These are phyloP conservation scores for Psittacula derbiana DNA, from an alignment of 2,797 vertebrate species.

Conservation along the genomic window DNA sequence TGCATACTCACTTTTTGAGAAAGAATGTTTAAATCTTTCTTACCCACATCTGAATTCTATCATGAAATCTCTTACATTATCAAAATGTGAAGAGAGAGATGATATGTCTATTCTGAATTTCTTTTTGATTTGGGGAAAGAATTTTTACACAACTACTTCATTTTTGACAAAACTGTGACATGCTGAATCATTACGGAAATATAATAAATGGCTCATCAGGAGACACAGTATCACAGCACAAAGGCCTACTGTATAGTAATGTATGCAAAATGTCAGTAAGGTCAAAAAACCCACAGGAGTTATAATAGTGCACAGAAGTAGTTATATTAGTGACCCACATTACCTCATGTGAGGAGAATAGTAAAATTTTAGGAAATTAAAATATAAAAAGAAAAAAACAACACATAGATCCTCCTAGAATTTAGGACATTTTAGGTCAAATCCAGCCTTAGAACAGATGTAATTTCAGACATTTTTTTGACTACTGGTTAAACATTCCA, in stretches of 20 bases:
- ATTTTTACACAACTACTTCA: background rate
- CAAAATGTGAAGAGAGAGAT: background rate
- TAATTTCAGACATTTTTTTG: background rate
- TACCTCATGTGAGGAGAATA: background rate
- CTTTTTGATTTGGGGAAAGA: background rate
- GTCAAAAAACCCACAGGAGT: background rate
- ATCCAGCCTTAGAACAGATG: background rate
- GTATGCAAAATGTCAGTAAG: background rate
- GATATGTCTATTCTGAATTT: background rate
- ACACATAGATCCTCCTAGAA: background rate
- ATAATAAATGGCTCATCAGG: background rate
- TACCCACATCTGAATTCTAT: background rate
- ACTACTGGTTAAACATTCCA: background rate
- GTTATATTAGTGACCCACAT: background rate
- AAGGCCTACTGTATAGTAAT: background rate
- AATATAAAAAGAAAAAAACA: background rate
- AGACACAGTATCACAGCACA: background rate
- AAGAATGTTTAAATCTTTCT: background rate
- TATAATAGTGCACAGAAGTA: background rate
- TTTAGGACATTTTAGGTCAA: background rate
- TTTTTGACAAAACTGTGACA: background rate
- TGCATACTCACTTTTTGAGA: background rate
- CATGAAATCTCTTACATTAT: background rate
- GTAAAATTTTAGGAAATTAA: background rate
- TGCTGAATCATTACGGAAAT: background rate